phyloP scores from a whole-genome alignment of 2,113 vertebrate species.

The Ia io region DNA sequence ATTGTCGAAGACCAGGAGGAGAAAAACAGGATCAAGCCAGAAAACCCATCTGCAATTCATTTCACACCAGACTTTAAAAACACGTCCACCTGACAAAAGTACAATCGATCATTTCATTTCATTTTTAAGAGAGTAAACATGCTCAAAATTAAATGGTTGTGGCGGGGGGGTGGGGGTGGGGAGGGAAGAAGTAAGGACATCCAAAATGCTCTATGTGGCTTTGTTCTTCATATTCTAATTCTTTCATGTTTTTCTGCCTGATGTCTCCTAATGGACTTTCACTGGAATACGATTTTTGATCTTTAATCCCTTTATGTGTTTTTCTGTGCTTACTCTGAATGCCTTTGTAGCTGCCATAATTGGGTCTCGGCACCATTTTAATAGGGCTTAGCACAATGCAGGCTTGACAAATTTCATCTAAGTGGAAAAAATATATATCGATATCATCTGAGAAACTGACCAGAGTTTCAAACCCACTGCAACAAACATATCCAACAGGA shows the following conservation, averaged over 20 bases:
- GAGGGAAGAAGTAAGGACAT: slow-evolving; percentile 15
- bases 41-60: slow-evolving; percentile 43
- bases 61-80: slow-evolving; percentile 45
- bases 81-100: background rate
- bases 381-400: slow-evolving; percentile 78
- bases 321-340: slow-evolving; percentile 81
- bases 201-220: slow-evolving; percentile 63
- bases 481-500: slow-evolving; percentile 28
- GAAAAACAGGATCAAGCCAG: background rate
- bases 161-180: slow-evolving; percentile 47
- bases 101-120: slow-evolving; percentile 55
- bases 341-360: slow-evolving; percentile 84
- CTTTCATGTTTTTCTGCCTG: slow-evolving; percentile 79
- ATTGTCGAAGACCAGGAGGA: slow-evolving; percentile 26
- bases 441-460: slow-evolving; percentile 53
- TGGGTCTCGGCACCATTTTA: slow-evolving; percentile 84
- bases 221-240: slow-evolving; percentile 78
- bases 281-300: slow-evolving; percentile 82
- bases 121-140: slow-evolving; percentile 69
- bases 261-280: slow-evolving; percentile 79
- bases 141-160: slow-evolving; percentile 71
- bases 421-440: slow-evolving; percentile 65
- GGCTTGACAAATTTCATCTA: slow-evolving; percentile 78
- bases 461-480: slow-evolving; percentile 40
- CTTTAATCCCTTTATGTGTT: slow-evolving; percentile 85